Evolutionary conservation across 2,888 invertebrate species (phyloP).

Genomic region (Latheticus oryzae): DNA sequence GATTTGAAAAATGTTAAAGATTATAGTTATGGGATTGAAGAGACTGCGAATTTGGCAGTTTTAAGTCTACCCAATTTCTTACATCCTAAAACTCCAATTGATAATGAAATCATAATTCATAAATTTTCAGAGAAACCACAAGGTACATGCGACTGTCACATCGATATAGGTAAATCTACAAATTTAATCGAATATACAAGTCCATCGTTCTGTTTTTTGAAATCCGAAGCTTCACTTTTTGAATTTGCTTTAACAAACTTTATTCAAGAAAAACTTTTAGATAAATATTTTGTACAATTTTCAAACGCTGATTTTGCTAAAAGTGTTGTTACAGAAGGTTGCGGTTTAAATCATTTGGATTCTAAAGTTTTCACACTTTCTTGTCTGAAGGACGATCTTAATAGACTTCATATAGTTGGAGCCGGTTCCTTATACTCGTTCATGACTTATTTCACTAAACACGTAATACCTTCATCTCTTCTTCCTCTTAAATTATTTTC

Average conservation of each 20-base stretch:
- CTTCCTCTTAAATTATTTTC: slow-evolving; percentile 79
- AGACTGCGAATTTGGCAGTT: slow-evolving; percentile 73
- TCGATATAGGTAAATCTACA: slow-evolving; percentile 67
- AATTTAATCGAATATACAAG: slow-evolving; percentile 71
- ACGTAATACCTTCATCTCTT: slow-evolving; percentile 70
- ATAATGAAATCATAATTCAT: slow-evolving; percentile 56
- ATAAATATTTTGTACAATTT: slow-evolving; percentile 72
- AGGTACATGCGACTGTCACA: slow-evolving; percentile 66
- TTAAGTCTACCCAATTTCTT: slow-evolving; percentile 79
- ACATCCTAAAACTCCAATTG: slow-evolving; percentile 72
- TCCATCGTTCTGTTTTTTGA: slow-evolving; percentile 72
- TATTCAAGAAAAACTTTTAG: slow-evolving; percentile 65
- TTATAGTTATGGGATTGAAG: slow-evolving; percentile 79
- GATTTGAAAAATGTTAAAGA: slow-evolving; percentile 75
- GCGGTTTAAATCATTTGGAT: slow-evolving; percentile 72
- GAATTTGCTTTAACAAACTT: slow-evolving; percentile 73
- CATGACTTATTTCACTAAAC: slow-evolving; percentile 79
- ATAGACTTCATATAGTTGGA: slow-evolving; percentile 79
- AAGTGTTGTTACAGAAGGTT: slow-evolving; percentile 80
- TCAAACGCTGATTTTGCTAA: slow-evolving; percentile 84
- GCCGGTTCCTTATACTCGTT: slow-evolving; percentile 80
- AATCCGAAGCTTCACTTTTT: slow-evolving; percentile 77
- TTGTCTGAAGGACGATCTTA: slow-evolving; percentile 64
- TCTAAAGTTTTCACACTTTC: slow-evolving; percentile 70
- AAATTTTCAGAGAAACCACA: slow-evolving; percentile 55